These are phyloP conservation scores for Anguilla rostrata DNA, from an alignment of 2,113 vertebrate species.

Conservation along the genomic window DNA sequence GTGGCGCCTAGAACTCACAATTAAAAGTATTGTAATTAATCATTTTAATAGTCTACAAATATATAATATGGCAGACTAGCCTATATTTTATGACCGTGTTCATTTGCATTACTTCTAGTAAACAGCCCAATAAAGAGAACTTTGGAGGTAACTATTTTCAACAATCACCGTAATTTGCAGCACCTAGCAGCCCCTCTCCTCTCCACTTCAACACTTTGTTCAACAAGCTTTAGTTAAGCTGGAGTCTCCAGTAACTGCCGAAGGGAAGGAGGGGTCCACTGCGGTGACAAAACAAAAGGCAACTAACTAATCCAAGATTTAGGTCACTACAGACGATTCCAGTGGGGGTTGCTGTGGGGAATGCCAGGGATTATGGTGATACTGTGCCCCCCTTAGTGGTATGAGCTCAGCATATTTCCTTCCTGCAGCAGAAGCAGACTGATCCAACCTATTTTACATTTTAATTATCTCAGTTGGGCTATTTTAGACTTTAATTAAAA, in stretches of 20 bases:
- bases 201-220: background rate
- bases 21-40: no score
- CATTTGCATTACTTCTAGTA: no score
- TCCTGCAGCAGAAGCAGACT: background rate
- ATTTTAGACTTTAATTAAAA: background rate
- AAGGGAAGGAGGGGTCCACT: background rate
- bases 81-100: no score
- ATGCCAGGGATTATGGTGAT: background rate
- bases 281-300: background rate
- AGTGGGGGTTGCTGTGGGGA: background rate
- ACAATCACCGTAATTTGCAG: no score
- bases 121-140: no score
- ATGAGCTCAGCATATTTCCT: background rate
- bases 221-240: background rate
- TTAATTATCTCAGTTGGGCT: background rate
- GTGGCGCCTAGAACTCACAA: no score
- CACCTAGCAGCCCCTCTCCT: background rate
- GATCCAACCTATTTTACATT: background rate
- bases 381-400: background rate
- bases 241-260: background rate
- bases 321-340: background rate
- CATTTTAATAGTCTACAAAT: no score
- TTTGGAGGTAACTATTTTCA: no score
- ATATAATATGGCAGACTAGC: no score
- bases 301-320: conserved; percentile 4